Conservation (phyloP, 1,140 invertebrate species). For the Adoxophyes honmai region DNA sequence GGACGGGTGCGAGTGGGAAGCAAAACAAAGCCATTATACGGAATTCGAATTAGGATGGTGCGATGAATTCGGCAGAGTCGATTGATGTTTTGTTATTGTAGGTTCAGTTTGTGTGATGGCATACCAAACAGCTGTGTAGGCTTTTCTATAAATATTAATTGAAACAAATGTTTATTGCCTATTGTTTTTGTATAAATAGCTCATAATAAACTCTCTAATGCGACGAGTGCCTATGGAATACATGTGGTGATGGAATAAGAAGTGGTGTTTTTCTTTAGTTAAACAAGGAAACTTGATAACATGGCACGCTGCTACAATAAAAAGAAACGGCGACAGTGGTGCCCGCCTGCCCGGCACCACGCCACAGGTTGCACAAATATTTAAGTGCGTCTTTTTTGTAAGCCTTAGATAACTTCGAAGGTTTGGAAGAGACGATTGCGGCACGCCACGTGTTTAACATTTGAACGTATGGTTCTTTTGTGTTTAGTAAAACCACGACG, state of each 20-base stretch:
- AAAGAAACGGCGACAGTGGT: not conserved
- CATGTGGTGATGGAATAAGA: too few relatives aligned
- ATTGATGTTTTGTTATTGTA: constrained; percentile 16
- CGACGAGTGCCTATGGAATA: too few relatives aligned
- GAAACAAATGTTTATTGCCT: not conserved
- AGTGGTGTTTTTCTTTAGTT: too few relatives aligned
- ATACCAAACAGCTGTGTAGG: not conserved
- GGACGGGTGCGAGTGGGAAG: not conserved
- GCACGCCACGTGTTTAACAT: not conserved
- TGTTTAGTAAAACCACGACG: not conserved
- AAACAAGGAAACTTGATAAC: too few relatives aligned
- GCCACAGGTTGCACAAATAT: constrained; percentile 8
- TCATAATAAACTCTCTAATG: too few relatives aligned
- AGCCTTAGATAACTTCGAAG: constrained; percentile 6
- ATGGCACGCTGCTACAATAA: not conserved
- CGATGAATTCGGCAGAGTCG: constrained; percentile 5
- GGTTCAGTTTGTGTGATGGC: not conserved
- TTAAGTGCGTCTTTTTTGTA: constrained; percentile 12
- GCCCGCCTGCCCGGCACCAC: constrained; percentile 3
- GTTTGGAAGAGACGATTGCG: not conserved
- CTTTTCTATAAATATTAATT: constrained; percentile 4
- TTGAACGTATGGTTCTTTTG: not conserved
- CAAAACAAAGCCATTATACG: constrained; percentile 13
- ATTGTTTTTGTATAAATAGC: too few relatives aligned
- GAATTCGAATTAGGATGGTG: not conserved